Evolutionary conservation across 2,797 vertebrate genomes (phyloP).

Genomic region (Spinus olivaceus): DNA sequence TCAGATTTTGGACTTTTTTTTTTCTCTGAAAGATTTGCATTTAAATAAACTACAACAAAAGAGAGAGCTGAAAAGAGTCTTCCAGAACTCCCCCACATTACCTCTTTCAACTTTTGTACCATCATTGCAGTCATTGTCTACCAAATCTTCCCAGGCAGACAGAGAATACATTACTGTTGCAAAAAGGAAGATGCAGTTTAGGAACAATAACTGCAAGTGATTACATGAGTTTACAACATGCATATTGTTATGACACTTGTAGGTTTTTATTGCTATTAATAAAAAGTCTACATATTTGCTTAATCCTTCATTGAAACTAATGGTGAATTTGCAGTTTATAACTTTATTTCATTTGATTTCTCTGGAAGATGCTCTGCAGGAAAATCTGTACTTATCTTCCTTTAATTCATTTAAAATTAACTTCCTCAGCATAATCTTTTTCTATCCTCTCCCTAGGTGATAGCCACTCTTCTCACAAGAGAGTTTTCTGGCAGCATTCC

Average conservation of each 20-base stretch:
- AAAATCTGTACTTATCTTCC: neutral
- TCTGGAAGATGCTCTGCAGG: neutral
- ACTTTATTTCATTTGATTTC: neutral
- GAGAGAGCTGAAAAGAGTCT: conserved; percentile 13
- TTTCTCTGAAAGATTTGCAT: conserved; percentile 26
- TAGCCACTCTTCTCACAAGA: neutral
- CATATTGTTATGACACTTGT: neutral
- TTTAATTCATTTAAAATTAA: neutral
- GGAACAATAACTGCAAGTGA: neutral
- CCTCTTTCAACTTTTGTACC: neutral
- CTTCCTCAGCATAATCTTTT: neutral
- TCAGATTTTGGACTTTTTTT: neutral
- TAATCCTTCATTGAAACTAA: neutral
- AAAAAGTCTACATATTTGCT: neutral
- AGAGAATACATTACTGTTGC: neutral
- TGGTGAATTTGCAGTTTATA: neutral
- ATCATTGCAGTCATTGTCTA: neutral
- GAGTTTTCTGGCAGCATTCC: neutral
- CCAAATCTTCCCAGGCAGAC: conserved; percentile 27
- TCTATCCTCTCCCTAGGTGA: neutral
- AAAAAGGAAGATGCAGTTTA: neutral
- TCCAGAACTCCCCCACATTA: neutral
- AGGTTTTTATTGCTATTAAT: neutral
- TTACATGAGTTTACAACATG: neutral
- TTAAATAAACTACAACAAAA: conserved; percentile 49